Base-by-base conservation (phyloP, 2,888 invertebrate species). In the Ochlodes sylvanus region DNA sequence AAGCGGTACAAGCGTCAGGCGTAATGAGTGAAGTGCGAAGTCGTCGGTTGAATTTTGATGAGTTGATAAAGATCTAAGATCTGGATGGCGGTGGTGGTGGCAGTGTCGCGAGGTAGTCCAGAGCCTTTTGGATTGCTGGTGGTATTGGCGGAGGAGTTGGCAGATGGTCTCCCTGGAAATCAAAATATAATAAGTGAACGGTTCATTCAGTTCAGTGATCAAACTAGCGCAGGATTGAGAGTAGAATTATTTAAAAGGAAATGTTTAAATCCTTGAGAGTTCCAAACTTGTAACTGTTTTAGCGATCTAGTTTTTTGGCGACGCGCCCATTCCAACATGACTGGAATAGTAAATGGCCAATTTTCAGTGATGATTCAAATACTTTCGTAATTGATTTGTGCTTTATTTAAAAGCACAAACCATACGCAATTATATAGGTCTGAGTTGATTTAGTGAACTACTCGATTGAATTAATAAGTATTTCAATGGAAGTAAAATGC, bases 91-190 rank as follows among this genome's bases (percentile, higher is more conserved):
- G 77, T 71, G 94, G 90, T 19, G 95, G 95, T 47, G 96, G 96
- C 70, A 95, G 91, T 3, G 95, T 95, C 14, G 95, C 95, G 71
- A 96, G 92, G 86, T 94, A 96, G 78, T 96, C 96, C 50, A 96
- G 88, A 38, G 96, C 96, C 85, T 95, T 96, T 82, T 96, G 96
- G 75, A 96, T 96, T 83, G 95, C 96, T 80, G 95, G 95, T 68
- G 96, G 96, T 71, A 95, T 95, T 72, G 96, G 96, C n/a, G 96
- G 96, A 12, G 96, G 95, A 12, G 96, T 96, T 7, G 96, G 96
- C 72, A 96, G 85, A 90, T 96, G 96, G 27, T 95, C 96, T 17
- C 96, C 96, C 90, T 94, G 90, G n/a, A 86, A 86, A 34, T 58
- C 12, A 52, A 38, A 38, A 38, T 10, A 38, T 38, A 14, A 27